phyloP scores from a whole-genome alignment of 2,113 vertebrate genomes.

The Pristiophorus japonicus region DNA sequence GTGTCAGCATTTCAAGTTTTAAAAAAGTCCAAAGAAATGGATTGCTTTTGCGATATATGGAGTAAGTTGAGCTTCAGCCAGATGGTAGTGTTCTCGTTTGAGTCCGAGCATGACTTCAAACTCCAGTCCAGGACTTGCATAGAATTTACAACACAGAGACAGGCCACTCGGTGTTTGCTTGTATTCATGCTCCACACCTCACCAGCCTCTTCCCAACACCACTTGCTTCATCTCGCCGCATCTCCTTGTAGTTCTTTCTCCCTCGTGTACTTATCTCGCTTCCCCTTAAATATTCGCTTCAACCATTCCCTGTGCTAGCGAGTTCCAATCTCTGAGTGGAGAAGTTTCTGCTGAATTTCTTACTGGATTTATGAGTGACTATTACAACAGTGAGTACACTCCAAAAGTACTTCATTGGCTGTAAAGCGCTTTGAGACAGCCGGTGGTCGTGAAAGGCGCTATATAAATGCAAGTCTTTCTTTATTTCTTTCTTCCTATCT shows the following conservation, averaged over 20 bases:
- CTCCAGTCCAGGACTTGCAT: neutral
- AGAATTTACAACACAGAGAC: too few species aligned
- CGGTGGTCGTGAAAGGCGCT: too few species aligned
- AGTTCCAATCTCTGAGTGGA: neutral
- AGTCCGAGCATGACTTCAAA: too few species aligned
- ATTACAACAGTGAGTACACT: too few species aligned
- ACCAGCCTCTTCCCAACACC: neutral
- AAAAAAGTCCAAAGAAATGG: too few species aligned
- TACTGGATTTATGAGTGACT: neutral
- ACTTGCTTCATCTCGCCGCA: neutral
- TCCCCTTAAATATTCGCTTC: neutral
- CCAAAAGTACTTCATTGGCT: too few species aligned
- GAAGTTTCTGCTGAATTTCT: too few species aligned
- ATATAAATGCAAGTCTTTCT: too few species aligned
- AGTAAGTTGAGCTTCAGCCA: neutral
- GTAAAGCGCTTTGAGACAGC: too few species aligned
- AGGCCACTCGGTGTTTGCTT: neutral
- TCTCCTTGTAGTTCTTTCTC: neutral
- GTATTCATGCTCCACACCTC: neutral
- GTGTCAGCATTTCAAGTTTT: neutral
- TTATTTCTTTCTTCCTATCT: too few species aligned
- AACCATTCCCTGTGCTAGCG: neutral
- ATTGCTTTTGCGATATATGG: neutral
- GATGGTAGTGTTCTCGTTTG: too few species aligned
- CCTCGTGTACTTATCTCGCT: neutral